Evolutionary conservation across 2,797 vertebrate species (phyloP).

Genomic region (Clarias laeviceps): DNA sequence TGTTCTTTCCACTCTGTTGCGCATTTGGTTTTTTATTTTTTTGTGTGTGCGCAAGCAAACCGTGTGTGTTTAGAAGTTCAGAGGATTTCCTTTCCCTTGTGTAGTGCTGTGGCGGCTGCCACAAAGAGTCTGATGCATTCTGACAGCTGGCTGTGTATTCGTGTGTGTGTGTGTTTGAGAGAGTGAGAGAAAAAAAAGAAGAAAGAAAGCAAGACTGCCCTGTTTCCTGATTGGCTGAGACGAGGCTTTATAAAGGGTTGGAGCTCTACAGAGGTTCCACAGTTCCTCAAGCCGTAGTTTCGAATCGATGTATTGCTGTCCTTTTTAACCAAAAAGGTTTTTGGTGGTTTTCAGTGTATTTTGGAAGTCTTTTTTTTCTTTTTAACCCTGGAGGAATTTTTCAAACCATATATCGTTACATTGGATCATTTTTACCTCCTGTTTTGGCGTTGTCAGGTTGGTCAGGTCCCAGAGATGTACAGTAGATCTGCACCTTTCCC

Average conservation of each 20-base stretch:
- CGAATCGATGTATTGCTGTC: background rate
- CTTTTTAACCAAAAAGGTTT: background rate
- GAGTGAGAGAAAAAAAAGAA: background rate
- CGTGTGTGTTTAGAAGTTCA: conserved; percentile 4
- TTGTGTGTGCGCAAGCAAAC: conserved; percentile 39
- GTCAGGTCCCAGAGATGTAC: background rate
- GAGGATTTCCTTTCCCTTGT: conserved; percentile 21
- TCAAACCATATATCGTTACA: background rate
- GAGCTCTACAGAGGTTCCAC: conserved; percentile 53
- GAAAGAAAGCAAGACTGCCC: conserved; percentile 30
- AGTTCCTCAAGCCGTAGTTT: conserved; percentile 29
- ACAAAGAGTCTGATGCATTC: conserved; percentile 51
- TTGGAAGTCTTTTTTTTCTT: conserved; percentile 33
- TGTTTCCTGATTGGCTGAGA: conserved; percentile 70
- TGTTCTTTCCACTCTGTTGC: background rate
- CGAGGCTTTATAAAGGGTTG: conserved; percentile 69
- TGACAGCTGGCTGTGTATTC: conserved; percentile 57
- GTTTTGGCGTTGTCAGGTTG: conserved; percentile 31
- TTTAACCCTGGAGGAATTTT: conserved; percentile 39
- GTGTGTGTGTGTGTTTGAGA: conserved; percentile 61
- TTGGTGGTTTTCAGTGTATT: background rate
- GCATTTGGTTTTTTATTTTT: background rate
- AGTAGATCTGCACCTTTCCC: conserved; percentile 3
- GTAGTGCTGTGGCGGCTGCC: conserved; percentile 52
- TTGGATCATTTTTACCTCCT: conserved; percentile 6